Evolutionary conservation across 2,888 invertebrate species (phyloP).

Genomic region (Mesorhabditis sp.): DNA sequence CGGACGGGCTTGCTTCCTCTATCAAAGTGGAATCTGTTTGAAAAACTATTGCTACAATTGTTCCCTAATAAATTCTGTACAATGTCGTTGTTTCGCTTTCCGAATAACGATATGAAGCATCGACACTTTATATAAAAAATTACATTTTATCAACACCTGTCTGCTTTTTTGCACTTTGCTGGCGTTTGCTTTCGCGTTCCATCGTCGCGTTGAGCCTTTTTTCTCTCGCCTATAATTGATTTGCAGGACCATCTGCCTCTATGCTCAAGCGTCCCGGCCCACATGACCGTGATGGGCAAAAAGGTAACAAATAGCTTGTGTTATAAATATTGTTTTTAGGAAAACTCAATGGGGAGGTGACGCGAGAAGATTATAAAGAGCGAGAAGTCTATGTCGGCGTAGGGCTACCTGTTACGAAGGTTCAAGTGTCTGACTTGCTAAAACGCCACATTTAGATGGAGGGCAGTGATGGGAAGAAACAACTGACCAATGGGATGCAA

Average conservation of each 20-base stretch:
- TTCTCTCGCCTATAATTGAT: not conserved
- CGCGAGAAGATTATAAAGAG: slow-evolving; percentile 1
- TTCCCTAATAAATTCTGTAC: too few species aligned
- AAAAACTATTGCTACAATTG: too few species aligned
- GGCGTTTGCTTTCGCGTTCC: too few species aligned
- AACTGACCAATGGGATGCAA: slow-evolving; percentile 43
- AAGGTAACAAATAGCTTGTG: not conserved
- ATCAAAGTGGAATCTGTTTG: too few species aligned
- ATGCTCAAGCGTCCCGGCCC: not conserved
- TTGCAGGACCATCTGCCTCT: slow-evolving; percentile 8
- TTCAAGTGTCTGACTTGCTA: slow-evolving; percentile 18
- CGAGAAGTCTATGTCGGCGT: not conserved
- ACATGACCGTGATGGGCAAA: not conserved
- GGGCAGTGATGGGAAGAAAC: slow-evolving; percentile 35
- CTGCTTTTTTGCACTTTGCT: too few species aligned
- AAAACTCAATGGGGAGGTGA: slow-evolving; percentile 7
- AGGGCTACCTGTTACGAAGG: not conserved
- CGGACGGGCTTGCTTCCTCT: too few species aligned
- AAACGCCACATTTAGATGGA: slow-evolving; percentile 42
- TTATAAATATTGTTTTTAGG: not conserved
- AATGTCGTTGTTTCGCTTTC: too few species aligned
- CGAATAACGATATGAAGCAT: too few species aligned
- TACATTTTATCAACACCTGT: too few species aligned
- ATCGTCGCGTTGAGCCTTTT: too few species aligned
- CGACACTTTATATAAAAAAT: too few species aligned